phyloP scores from a whole-genome alignment of 2,113 vertebrate genomes.

The Ailurus styani region DNA sequence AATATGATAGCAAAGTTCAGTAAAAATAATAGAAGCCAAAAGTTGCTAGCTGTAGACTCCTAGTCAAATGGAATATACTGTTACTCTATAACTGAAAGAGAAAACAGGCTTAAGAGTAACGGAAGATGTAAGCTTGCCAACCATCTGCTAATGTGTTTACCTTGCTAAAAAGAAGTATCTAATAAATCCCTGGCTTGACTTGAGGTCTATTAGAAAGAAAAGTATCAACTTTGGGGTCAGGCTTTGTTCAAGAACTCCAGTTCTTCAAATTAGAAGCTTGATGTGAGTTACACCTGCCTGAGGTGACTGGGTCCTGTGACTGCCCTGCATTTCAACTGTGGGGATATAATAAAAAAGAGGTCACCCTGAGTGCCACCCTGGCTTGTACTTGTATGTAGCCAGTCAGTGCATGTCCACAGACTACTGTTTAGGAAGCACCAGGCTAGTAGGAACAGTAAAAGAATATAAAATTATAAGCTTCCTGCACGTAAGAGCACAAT shows the following conservation, averaged over 20 bases:
- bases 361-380: neutral
- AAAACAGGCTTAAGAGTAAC: neutral
- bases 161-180: neutral
- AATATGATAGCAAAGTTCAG: neutral
- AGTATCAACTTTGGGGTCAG: neutral
- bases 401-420: neutral
- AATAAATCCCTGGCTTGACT: neutral
- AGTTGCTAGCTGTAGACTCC: neutral
- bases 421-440: neutral
- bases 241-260: neutral
- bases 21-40: neutral
- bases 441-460: neutral
- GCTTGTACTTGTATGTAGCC: accelerated
- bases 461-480: neutral
- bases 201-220: neutral
- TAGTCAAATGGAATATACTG: neutral
- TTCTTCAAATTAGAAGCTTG: neutral
- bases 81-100: neutral
- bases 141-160: neutral
- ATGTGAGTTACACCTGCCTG: neutral
- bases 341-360: neutral
- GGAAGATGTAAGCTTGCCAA: neutral
- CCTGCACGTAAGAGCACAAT: neutral
- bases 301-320: neutral
- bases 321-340: neutral